These are phyloP conservation scores for Crotalus tigris DNA, from an alignment of 2,113 vertebrate species.

Conservation along the genomic window DNA sequence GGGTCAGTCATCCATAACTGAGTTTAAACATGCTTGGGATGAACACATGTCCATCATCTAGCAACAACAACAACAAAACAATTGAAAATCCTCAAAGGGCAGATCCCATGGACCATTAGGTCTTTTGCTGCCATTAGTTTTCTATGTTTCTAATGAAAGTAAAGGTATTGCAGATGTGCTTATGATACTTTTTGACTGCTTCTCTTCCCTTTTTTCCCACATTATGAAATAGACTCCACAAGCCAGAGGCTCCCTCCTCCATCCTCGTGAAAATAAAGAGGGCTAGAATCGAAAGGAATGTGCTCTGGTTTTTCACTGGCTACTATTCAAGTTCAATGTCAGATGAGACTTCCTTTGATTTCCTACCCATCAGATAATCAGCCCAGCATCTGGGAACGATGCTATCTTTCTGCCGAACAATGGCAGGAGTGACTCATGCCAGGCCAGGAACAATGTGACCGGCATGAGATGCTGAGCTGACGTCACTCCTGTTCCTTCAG, in stretches of 20 bases:
- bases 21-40: too few relatives aligned
- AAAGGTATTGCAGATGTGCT: background rate
- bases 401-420: conserved; percentile 19
- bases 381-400: background rate
- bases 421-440: conserved; percentile 17
- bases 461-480: conserved; percentile 38
- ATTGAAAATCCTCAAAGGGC: too few relatives aligned
- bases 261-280: background rate
- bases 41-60: too few relatives aligned
- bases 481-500: conserved; percentile 46
- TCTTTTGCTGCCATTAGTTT: background rate
- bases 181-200: background rate
- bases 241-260: background rate
- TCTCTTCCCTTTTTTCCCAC: too few relatives aligned
- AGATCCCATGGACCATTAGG: too few relatives aligned
- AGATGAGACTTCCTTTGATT: conserved; percentile 27
- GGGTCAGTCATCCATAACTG: too few relatives aligned
- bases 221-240: background rate
- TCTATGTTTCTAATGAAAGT: background rate
- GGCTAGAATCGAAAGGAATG: background rate
- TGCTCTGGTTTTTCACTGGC: background rate
- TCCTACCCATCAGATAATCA: fast-evolving
- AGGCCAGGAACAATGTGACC: conserved; percentile 33
- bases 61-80: too few relatives aligned
- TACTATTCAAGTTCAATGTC: background rate